Conservation (phyloP, 2,113 vertebrate genomes). For the Pelusios castaneus region DNA sequence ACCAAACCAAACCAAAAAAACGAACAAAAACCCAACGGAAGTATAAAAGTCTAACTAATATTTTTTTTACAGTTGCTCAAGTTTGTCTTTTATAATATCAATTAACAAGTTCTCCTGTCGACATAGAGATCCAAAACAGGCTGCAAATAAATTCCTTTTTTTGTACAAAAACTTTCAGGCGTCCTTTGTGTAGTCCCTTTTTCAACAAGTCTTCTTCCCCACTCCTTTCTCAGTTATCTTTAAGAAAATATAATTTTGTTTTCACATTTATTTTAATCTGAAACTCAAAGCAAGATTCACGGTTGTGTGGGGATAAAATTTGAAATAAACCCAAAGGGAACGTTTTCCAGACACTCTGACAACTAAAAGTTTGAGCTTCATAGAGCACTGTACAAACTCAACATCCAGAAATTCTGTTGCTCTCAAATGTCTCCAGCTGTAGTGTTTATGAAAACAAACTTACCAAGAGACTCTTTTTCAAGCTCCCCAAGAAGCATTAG, state of each 20-base stretch:
- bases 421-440: not conserved
- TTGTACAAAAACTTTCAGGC: not conserved
- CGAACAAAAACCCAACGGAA: not conserved
- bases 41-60: not conserved
- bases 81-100: not conserved
- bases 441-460: not conserved
- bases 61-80: not conserved
- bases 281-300: not conserved
- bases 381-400: not conserved
- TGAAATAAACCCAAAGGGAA: not conserved
- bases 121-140: not conserved
- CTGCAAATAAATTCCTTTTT: not conserved
- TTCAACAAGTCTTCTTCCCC: not conserved
- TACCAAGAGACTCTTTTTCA: not conserved
- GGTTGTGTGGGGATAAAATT: no score
- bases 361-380: not conserved
- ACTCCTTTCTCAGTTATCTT: not conserved
- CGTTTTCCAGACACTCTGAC: not conserved
- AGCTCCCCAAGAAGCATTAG: not conserved
- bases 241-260: not conserved
- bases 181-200: not conserved
- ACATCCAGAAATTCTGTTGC: not conserved
- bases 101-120: not conserved
- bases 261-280: not conserved
- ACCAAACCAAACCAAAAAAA: not conserved